Conservation (phyloP, 2,113 vertebrate genomes). For the Apodemus sylvaticus region DNA sequence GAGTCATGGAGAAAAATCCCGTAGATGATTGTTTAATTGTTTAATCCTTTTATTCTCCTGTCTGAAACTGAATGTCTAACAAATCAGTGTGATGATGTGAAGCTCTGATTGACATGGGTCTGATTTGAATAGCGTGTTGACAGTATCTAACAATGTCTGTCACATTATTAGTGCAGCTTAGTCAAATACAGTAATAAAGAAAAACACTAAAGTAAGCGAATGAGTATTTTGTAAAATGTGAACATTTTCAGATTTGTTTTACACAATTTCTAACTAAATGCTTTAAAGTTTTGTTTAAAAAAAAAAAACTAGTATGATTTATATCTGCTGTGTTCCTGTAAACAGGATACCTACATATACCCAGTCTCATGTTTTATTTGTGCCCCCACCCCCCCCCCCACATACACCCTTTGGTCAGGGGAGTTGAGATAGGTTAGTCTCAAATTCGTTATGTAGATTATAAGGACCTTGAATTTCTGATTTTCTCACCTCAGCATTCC, state of each 20-base stretch:
- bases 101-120: background rate
- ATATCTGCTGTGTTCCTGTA: background rate
- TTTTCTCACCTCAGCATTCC: background rate
- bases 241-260: constrained; percentile 40
- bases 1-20: constrained; percentile 26
- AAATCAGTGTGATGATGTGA: background rate
- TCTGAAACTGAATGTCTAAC: constrained; percentile 38
- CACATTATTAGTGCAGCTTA: background rate
- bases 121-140: background rate
- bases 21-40: background rate
- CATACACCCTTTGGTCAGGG: too few relatives aligned
- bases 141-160: background rate
- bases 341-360: background rate
- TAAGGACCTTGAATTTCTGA: background rate
- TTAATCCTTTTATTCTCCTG: constrained; percentile 24
- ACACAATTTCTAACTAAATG: background rate
- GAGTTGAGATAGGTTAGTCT: background rate
- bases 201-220: constrained; percentile 22
- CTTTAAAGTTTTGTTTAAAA: constrained; percentile 49
- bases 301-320: constrained; percentile 35
- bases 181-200: constrained; percentile 11
- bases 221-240: background rate
- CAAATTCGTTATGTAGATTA: background rate
- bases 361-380: background rate
- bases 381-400: too few relatives aligned